These are phyloP conservation scores for Manduca sexta DNA, from an alignment of 1,140 invertebrate species.

Conservation along the genomic window DNA sequence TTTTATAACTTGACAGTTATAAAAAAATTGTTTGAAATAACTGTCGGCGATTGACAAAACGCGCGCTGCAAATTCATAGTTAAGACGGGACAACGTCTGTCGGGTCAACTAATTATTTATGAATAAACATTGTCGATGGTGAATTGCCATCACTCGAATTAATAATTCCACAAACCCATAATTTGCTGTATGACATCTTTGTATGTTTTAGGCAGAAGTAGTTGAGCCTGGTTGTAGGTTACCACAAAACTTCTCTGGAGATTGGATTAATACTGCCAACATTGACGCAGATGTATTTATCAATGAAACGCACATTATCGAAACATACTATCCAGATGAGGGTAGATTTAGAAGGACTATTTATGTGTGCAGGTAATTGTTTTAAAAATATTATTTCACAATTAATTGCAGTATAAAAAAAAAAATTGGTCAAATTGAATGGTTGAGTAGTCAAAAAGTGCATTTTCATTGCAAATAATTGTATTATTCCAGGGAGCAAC, in stretches of 20 bases:
- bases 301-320: constrained; percentile 97
- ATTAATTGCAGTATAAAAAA: not conserved
- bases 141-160: no score
- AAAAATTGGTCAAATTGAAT: no score
- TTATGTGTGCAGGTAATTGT: constrained; percentile 86
- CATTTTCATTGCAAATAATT: not conserved
- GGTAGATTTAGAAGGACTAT: constrained; percentile 90
- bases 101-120: no score
- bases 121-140: no score
- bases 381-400: not conserved
- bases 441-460: no score
- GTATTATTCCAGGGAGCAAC: constrained; percentile 78
- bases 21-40: no score
- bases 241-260: constrained; percentile 93
- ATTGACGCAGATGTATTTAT: constrained; percentile 95
- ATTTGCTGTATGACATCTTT: constrained; percentile 31
- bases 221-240: constrained; percentile 93
- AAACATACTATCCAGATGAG: constrained; percentile 94
- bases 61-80: no score
- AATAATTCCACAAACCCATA: no score
- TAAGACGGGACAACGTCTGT: no score
- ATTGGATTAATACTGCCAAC: constrained; percentile 98
- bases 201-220: constrained; percentile 80
- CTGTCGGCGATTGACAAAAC: no score
- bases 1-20: no score